Conservation (phyloP, 2,113 vertebrate genomes). For the Cyanoramphus novaezelandiae region DNA sequence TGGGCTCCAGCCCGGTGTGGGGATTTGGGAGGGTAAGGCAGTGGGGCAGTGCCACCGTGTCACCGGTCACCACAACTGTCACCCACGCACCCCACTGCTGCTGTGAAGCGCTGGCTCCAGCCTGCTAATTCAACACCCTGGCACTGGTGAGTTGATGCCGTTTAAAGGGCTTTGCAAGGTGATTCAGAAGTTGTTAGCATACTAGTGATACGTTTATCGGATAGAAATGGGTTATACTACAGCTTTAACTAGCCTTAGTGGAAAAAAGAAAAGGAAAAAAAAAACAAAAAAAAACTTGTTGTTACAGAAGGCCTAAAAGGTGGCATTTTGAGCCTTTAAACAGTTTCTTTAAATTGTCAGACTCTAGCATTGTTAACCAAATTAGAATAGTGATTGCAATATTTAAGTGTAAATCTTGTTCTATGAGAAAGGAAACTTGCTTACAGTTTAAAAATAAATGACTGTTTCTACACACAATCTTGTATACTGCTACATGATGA, state of each 20-base stretch:
- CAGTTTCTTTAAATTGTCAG: slow-evolving; percentile 78
- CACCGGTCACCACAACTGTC: neutral
- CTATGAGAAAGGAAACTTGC: slow-evolving; percentile 76
- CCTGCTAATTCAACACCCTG: neutral
- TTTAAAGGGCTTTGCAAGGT: slow-evolving; percentile 63
- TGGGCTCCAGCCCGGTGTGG: neutral
- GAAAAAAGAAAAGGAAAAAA: neutral
- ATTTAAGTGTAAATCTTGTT: slow-evolving; percentile 87
- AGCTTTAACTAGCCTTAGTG: slow-evolving; percentile 78
- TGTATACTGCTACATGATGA: slow-evolving; percentile 83
- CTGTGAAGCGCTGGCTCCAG: neutral
- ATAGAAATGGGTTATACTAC: slow-evolving; percentile 69
- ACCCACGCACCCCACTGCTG: neutral
- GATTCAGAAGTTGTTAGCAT: slow-evolving; percentile 28
- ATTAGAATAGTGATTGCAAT: slow-evolving; percentile 88
- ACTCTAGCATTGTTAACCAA: slow-evolving; percentile 86
- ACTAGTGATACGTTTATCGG: slow-evolving; percentile 60
- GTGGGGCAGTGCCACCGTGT: neutral
- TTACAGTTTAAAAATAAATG: slow-evolving; percentile 75
- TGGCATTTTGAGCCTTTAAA: slow-evolving; percentile 74
- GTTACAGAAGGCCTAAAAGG: slow-evolving; percentile 62
- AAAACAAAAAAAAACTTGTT: slow-evolving; percentile 35
- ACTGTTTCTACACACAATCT: slow-evolving; percentile 90
- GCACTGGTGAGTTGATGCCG: neutral
- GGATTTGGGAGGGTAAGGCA: neutral